These are phyloP conservation scores for human (Homo sapiens) DNA, from an alignment of 2,113 vertebrate genomes.

Conservation along the genomic window DNA sequence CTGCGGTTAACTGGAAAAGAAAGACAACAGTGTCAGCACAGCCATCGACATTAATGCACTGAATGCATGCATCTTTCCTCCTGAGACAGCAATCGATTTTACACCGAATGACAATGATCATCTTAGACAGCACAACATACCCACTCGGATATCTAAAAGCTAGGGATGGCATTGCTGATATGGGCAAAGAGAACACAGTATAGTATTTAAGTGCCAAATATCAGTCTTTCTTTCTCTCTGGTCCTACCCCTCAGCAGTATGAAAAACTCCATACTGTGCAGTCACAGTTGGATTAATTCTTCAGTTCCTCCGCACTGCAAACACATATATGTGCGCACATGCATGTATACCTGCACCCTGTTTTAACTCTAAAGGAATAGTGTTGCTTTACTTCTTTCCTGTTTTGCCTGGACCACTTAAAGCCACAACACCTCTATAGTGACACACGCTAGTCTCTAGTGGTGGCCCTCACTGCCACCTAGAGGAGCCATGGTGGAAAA, in stretches of 20 bases:
- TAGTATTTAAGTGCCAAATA: background rate
- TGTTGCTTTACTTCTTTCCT: background rate
- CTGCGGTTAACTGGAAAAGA: background rate
- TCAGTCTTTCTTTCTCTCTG: background rate
- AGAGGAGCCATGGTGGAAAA: background rate
- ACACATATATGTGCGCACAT: background rate
- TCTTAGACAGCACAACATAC: background rate
- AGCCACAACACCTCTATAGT: background rate
- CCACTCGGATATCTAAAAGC: background rate
- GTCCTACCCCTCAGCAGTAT: background rate
- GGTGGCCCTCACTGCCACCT: constrained; percentile 46
- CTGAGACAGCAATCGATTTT: background rate
- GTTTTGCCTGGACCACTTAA: background rate
- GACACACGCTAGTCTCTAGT: background rate
- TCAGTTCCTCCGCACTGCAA: background rate
- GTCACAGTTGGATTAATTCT: background rate
- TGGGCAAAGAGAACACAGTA: background rate
- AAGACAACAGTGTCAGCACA: background rate
- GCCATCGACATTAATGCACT: background rate
- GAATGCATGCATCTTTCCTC: background rate
- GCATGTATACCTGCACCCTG: background rate
- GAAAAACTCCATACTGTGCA: background rate
- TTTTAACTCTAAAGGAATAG: background rate
- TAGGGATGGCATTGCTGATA: background rate
- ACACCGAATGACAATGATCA: background rate